Evolutionary conservation across 2,113 vertebrate genomes (phyloP), one percentile per base, ranked within the genome.

Genomic region (Bombycilla garrulus): DNA sequence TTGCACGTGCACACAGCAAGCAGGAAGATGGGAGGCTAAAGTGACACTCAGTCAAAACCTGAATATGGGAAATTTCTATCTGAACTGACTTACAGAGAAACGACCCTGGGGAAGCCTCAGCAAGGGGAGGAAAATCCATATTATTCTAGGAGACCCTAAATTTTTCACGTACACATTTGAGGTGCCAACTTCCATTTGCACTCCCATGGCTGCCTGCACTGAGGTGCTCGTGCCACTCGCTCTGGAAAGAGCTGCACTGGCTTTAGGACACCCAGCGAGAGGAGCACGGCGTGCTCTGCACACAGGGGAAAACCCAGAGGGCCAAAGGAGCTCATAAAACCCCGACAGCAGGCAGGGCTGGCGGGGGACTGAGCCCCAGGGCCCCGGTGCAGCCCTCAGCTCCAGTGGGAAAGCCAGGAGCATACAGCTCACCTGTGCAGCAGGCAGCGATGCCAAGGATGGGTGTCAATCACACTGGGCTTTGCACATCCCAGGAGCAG

Each of bases 321-420:
- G n/a, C n/a, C 31, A 35, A n/a, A 31, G n/a, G 47, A 62, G 15
- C 24, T 47, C 70, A 9, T 0, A 0, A 9, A 81, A 60, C n/a
- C 10, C 42, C 1, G 3, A 3, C 15, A 67, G 88, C 69, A 60
- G 72, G 38, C 61, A 18, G 15, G 29, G 69, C 72, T 56, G 48
- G n/a, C 0, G 0, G 7, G 38, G n/a, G 31, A 67, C 0, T 0
- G 11, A 83, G 47, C 9, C 33, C 17, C 38, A 4, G 17, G 13
- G 3, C 28, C 4, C 28, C 3, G 40, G 40, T 4, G 12, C 45
- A 33, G 51, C 0, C 0, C 44, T 4, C 45, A 33, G 51, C 0
- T 0, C 44, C 5, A 1, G 4, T 4, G 13, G 42, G 21, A 42
- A 22, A 80, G 17, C 15, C 60, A 38, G 38, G 23, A 38, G 50